Evolutionary conservation across 2,797 vertebrate genomes (phyloP), one percentile per base, ranked within the genome.

Genomic region (Rhadinocentrus ornatus): DNA sequence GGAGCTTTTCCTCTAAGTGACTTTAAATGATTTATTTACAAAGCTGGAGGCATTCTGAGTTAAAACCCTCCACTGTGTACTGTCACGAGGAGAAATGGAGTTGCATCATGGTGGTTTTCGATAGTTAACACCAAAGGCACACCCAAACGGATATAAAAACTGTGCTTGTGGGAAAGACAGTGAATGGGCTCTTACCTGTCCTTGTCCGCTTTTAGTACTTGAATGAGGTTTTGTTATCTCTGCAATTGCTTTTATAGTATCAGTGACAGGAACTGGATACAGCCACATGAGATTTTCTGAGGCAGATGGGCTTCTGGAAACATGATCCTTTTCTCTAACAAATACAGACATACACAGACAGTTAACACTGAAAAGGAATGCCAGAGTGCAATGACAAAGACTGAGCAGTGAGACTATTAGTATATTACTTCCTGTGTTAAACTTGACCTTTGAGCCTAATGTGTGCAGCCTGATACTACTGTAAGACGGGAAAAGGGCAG

Each of bases 21-120:
- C 67, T 88, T 86, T 76, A 62, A 88, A 89, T 90, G 86, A 90
- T 90, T 91, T 93, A 90, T 93, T 91, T 88, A 89, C 69, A 31
- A 82, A 72, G 80, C 88, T 66, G 58, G 70, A 65, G 82, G 88
- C 88, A 31, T 81, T 81, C 9, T 5, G n/a, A 58, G 80, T 76
- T 80, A 60, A 89, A 48, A 83, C 76, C 86, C 81, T 87, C 87
- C 85, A 79, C 85, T n/a, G 24, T 79, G 78, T 73, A 61, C 78
- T 78, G 78, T 85, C 86, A 78, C 73, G 85, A 85, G 89, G 80
- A 87, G 81, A 88, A 84, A 70, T 54, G 3, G 41, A 11, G 83
- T 91, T 91, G 89, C 90, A 86, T 92, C 90, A 92, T 56, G 48
- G 81, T 39, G 69, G 65, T 77, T 88, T 85, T 89, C 82, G 79